A percentile compares a stretch with the other conserved stretches of the same genome.
phyloP scores from a whole-genome alignment of 2,888 invertebrate genomes.

The Coecobrya sp. region DNA sequence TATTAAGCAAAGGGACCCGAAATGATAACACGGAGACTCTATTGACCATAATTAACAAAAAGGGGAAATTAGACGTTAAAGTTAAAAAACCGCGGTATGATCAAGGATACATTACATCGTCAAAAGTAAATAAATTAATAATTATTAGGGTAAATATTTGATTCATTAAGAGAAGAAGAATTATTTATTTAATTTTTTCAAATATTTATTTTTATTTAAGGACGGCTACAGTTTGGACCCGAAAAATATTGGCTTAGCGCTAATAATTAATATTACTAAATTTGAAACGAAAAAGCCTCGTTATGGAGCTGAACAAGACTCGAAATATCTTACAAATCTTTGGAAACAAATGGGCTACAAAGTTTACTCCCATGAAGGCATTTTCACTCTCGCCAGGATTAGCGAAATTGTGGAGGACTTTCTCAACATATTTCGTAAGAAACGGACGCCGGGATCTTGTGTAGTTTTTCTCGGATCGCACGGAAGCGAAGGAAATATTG shows the following conservation, averaged over 20 bases:
- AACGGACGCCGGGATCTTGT: neutral
- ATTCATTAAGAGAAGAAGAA: no score
- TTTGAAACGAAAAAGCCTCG: neutral
- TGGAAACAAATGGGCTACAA: neutral
- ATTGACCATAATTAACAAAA: no score
- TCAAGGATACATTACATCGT: no score
- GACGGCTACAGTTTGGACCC: neutral
- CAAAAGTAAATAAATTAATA: no score
- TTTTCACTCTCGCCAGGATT: neutral
- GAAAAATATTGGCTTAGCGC: neutral
- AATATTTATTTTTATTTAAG: no score
- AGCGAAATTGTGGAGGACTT: neutral
- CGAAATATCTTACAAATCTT: neutral
- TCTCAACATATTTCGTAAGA: neutral
- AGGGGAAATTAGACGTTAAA: no score
- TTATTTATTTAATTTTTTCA: no score
- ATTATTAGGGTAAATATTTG: no score
- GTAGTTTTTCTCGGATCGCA: neutral
- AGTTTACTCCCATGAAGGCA: neutral
- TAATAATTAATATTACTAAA: neutral
- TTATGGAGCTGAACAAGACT: neutral
- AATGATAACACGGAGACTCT: no score
- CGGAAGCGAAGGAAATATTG: neutral
- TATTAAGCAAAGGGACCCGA: no score
- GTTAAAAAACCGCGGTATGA: no score